Evolutionary conservation across 2,888 invertebrate species (phyloP).

Genomic region (Gymnoscelis rufifasciata): DNA sequence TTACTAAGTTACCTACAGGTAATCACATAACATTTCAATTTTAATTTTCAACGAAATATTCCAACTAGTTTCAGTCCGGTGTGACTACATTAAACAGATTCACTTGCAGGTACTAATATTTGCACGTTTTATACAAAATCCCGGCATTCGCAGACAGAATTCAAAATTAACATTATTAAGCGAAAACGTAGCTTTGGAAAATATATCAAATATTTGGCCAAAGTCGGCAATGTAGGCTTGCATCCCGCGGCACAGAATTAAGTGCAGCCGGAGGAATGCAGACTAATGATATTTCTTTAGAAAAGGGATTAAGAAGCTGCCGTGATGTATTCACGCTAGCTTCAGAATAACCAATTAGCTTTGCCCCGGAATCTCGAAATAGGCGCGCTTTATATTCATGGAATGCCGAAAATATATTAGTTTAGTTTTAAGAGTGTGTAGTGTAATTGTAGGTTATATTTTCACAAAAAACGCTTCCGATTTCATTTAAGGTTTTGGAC

Average conservation of each 20-base stretch:
- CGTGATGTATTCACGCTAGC: conserved; percentile 34
- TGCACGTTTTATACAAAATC: background rate
- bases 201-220: conserved; percentile 34
- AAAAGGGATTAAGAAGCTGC: conserved; percentile 36
- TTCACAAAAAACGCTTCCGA: no score
- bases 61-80: background rate
- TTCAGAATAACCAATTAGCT: conserved; percentile 37
- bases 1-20: no score
- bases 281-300: conserved; percentile 42
- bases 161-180: conserved; percentile 22
- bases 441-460: no score
- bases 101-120: background rate
- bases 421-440: background rate
- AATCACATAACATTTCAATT: no score
- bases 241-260: conserved; percentile 34
- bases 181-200: conserved; percentile 24
- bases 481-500: no score
- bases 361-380: conserved; percentile 5
- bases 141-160: conserved; percentile 10
- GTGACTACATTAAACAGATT: background rate
- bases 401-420: background rate
- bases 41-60: no score
- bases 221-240: conserved; percentile 28
- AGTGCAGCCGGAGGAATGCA: conserved; percentile 41
- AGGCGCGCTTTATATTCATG: background rate